Evolutionary conservation across 2,113 vertebrate species (phyloP), one percentile per base, ranked within the genome.

Genomic region (Microtus ochrogaster): DNA sequence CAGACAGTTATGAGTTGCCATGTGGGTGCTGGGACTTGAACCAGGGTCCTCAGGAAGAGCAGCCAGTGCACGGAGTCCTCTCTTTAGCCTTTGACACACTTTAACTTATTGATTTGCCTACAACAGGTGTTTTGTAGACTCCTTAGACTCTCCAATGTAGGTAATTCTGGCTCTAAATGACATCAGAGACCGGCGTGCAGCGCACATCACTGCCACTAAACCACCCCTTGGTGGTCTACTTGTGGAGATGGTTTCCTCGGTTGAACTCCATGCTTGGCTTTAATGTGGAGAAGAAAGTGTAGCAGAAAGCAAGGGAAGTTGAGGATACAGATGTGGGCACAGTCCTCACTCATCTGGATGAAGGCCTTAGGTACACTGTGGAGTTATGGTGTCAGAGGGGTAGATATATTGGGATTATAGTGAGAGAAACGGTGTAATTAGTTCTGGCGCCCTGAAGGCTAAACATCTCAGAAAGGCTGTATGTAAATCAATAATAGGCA

Each of bases 101-200:
- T 58, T 58, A 58, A 58, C 58, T 58, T 58, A 58, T 21, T 58
- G 19, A 58, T 58, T 58, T 58, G 6, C 58, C 58, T 6, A 58
- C 19, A 58, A 21, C 19, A 58, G 58, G 58, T 58, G 58, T 19
- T 58, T 21, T 58, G 58, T 58, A 58, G 58, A 58, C 28, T 66
- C 33, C 76, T 89, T 84, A 58, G 85, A n/a, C 83, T 22, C 47
- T 82, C 79, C 41, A 26, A 4, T 78, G 79, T 41, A 78, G 65
- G 1, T 68, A 81, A 92, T 92, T 95, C 89, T 96, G 70, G 44
- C 79, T 87, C 78, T 87, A 82, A 91, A 66, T 84, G 76, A 76
- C 68, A 39, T 33, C 28, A 44, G 91, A 84, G 33, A 94, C 93
- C 84, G 30, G 52, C 72, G 52, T 72, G 9, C 28, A 28, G 58